Base-by-base conservation (phyloP, 1,140 invertebrate genomes). In the Trachymyrmex septentrionalis region DNA sequence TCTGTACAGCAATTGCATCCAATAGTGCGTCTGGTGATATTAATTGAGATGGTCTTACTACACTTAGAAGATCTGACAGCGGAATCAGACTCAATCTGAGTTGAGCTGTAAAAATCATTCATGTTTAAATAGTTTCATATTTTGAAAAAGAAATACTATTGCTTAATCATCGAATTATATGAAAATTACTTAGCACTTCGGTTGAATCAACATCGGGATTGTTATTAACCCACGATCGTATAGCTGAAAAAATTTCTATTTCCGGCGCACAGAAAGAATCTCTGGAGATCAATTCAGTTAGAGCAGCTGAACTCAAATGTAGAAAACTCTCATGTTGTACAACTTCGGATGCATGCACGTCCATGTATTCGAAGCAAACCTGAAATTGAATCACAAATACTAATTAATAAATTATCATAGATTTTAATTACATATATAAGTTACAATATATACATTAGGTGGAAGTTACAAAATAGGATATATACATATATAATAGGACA, bases 251-350 rank as follows among this genome's bases (percentile, higher is more conserved):
- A 87, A 99, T 99, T 91, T 99, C 97, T 34, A 99, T 98, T 96
- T 99, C 99, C 5, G 97, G 97, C 0, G 98, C 99, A 96, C 98
- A 99, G 95, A 99, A 99, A 1, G 99, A 99, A 95, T 99, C 98
- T 72, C 99, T 96, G 69, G 97, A 96, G 55, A 99, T 96, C n/a
- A 99, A 96, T 93, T 98, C 97, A 90, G 97, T 97, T 24, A 99
- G 93, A 3, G 98, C 97, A 92, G 96, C 96, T 96, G 98, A 90
- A 81, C 99, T 99, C 5, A 99, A 95, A 91, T 97, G 96, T 12
- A 97, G 94, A 94, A 99, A 99, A 14, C 97, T 96, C 88, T 99
- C 97, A 92, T 98, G 97, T 78, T 97, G 95, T 59, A 99, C 96
- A 14, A 99, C 96, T 72, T 98, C 97, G 0, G 95, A 94, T 4